Base-by-base conservation (phyloP, 2,888 invertebrate species). In the Ditula angustiorana region DNA sequence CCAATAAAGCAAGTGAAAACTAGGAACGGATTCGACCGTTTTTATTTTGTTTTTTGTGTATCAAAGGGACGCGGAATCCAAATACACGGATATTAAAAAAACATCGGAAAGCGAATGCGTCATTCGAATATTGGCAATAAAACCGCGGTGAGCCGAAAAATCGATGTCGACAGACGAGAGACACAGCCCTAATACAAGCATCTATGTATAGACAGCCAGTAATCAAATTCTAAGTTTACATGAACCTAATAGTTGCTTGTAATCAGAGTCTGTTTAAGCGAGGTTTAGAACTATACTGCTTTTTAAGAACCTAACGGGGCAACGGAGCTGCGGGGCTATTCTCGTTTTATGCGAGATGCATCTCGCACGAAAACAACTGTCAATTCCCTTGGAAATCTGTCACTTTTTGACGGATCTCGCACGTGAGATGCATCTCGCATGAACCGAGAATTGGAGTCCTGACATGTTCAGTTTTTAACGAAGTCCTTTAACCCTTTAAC, bases 91-190 rank as follows among this genome's bases (percentile, higher is more conserved):
- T 53, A 67, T 64, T 66, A 64, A 70, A 61, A 72, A 74, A 79
- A 76, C 70, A 69, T 74, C 75, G 74, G 74, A 79, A 79, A 75
- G 71, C 78, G 82, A 76, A 79, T 80, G 70, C 78, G 81, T 84
- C 87, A 88, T 84, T 85, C 86, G 83, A 87, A 90, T 88, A 91
- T 90, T 88, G 88, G 74, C 90, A 92, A 92, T 92, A 92, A 92
- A 92, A 92, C 91, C 78, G 83, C 91, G 87, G 74, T 91, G 92
- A 90, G 85, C 87, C 88, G 91, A 91, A 92, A 92, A 92, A 92
- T 92, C 92, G 90, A 92, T 92, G 88, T 86, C 86, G 90, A 88
- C 92, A 92, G 92, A 90, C 90, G 85, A 84, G 68, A 23, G 46
- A 66, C 70, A 66, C 70, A 67, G 68, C 70, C 66, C 69, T 69